Evolutionary conservation across 1,140 invertebrate species (phyloP).

Genomic region (Stegodyphus dumicola): DNA sequence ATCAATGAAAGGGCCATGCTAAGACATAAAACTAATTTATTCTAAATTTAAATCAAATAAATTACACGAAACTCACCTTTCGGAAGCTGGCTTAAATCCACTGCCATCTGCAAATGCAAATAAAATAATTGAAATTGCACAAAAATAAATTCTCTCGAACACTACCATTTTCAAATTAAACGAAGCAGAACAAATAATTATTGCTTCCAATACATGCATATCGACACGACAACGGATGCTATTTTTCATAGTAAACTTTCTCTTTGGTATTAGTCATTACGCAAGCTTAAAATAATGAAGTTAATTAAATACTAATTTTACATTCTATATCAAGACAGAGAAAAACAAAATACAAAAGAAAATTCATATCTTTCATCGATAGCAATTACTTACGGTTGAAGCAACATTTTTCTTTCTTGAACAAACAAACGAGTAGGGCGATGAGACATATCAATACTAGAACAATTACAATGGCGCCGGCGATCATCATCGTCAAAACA

Average conservation of each 20-base stretch:
- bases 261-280: neutral
- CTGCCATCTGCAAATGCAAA: constrained; percentile 26
- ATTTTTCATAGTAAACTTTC: too few relatives aligned
- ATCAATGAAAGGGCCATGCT: too few relatives aligned
- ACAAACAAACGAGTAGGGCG: constrained; percentile 74
- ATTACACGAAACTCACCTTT: constrained; percentile 30
- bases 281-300: neutral
- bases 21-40: neutral
- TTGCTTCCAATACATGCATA: too few relatives aligned
- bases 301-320: too few relatives aligned
- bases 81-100: constrained; percentile 45
- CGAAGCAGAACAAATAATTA: too few relatives aligned
- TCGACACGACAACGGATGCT: too few relatives aligned
- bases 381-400: constrained; percentile 74
- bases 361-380: too few relatives aligned
- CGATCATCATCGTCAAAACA: constrained; percentile 75
- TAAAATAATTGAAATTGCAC: neutral
- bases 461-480: constrained; percentile 72
- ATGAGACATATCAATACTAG: constrained; percentile 73
- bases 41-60: neutral
- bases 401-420: constrained; percentile 76
- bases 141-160: too few relatives aligned
- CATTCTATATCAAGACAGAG: too few relatives aligned
- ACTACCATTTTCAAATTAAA: too few relatives aligned
- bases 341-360: too few relatives aligned